Percentiles rank a stretch among this genome's conserved stretches.
These are phyloP conservation scores for Mesochorus sp. DNA, from an alignment of 2,888 invertebrate genomes.

Conservation along the genomic window DNA sequence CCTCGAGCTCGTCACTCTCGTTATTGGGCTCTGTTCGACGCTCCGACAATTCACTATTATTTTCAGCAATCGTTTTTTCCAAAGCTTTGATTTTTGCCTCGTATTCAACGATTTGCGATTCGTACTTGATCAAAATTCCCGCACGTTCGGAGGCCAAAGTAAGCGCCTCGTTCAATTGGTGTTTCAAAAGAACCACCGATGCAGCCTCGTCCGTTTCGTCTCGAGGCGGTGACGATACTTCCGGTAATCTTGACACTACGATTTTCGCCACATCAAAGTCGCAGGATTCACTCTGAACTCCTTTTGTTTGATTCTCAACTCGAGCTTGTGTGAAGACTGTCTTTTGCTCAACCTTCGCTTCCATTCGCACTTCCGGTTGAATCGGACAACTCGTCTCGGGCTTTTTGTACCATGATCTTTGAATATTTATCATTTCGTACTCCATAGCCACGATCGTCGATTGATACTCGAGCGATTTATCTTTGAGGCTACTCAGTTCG, in stretches of 20 bases:
- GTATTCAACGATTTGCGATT: constrained; percentile 80
- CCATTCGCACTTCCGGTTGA: constrained; percentile 12
- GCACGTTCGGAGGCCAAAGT: constrained; percentile 80
- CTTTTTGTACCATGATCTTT: constrained; percentile 71
- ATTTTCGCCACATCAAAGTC: constrained; percentile 30
- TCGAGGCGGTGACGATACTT: constrained; percentile 1
- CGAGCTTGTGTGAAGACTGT: constrained; percentile 63
- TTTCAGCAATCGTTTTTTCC: constrained; percentile 77
- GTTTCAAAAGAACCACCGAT: constrained; percentile 65
- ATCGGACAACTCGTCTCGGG: constrained; percentile 51
- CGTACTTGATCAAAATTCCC: constrained; percentile 79
- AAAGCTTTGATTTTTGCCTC: constrained; percentile 78
- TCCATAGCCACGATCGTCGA: constrained; percentile 71
- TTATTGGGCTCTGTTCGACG: constrained; percentile 74
- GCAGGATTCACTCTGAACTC: constrained; percentile 65
- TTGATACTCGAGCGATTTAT: constrained; percentile 70
- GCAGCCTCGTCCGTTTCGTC: constrained; percentile 12
- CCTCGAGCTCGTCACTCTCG: constrained; percentile 79
- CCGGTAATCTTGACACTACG: constrained; percentile 6
- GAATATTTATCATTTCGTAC: constrained; percentile 71
- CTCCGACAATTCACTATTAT: constrained; percentile 72
- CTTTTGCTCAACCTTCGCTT: constrained; percentile 60
- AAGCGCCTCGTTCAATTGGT: constrained; percentile 81
- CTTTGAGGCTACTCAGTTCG: constrained; percentile 68
- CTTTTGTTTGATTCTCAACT: constrained; percentile 59